Percentiles rank a stretch among this genome's conserved stretches.
These are phyloP conservation scores for Varecia variegata DNA, from an alignment of 2,797 vertebrate genomes.

Conservation along the genomic window DNA sequence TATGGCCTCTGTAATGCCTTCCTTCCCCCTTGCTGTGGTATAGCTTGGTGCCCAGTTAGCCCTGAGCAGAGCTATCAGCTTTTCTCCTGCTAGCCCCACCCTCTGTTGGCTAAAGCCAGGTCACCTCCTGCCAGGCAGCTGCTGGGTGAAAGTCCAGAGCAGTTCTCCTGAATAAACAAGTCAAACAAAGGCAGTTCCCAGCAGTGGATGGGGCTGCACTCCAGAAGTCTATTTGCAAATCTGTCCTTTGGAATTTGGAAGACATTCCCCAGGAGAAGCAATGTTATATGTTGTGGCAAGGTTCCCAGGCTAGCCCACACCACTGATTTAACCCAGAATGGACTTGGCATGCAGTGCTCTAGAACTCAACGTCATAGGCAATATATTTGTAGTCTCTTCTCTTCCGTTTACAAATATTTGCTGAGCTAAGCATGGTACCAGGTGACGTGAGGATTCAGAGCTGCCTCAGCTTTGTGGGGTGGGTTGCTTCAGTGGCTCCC, in stretches of 20 bases:
- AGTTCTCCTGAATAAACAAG: slow-evolving; percentile 71
- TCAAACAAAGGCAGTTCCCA: slow-evolving; percentile 72
- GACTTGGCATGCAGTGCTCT: neutral
- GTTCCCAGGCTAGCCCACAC: slow-evolving; percentile 51
- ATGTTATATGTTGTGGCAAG: neutral
- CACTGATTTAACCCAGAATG: neutral
- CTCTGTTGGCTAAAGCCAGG: slow-evolving; percentile 48
- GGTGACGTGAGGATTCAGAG: neutral
- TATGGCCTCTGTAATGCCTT: neutral
- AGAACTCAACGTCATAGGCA: neutral
- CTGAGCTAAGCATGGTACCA: neutral
- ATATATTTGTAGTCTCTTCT: neutral
- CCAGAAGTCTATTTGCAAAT: slow-evolving; percentile 64
- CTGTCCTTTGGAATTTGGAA: slow-evolving; percentile 67
- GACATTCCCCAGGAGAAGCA: slow-evolving; percentile 41
- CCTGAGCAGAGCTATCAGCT: neutral
- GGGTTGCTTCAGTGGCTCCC: neutral
- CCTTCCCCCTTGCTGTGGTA: neutral
- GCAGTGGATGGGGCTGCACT: slow-evolving; percentile 57
- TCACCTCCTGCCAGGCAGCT: slow-evolving; percentile 68
- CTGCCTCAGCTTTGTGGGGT: neutral
- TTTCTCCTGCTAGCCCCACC: slow-evolving; percentile 47
- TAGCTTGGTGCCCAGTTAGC: neutral
- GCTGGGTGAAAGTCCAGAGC: slow-evolving; percentile 76
- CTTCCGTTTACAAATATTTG: neutral